Base-by-base conservation (phyloP, 1,140 invertebrate genomes). In the Augochlora pura region DNA sequence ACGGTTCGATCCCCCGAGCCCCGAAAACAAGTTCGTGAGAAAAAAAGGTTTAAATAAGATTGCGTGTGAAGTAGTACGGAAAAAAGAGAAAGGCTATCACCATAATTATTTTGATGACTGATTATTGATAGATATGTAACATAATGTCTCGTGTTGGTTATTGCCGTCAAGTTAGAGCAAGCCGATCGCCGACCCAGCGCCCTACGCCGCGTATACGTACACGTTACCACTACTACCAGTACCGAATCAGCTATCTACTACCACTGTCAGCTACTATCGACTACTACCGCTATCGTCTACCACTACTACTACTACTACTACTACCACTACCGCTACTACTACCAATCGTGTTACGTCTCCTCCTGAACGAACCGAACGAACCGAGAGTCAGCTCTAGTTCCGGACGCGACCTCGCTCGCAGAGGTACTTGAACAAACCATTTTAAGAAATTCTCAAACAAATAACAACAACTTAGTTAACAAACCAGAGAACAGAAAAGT, bases 141-240 rank as follows among this genome's bases (percentile, higher is more conserved):
- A 76, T 70, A 90, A 52, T 52, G 49, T 89, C 88, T 90, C 88
- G 89, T 92, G 87, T 91, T 91, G 88, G 90, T 92, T 91, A 90
- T 84, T 91, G 88, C 88, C 89, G 88, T 90, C 90, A 92, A 92
- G 91, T 92, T 92, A 92, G 91, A 91, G 91, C 91, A 92, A 92
- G 90, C 90, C 88, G 90, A 88, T 90, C 88, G 88, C 90, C 91
- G 89, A 91, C 85, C 90, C 90, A 91, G 91, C 91, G 89, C 87
- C 91, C 90, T 92, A 86, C 90, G 88, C 87, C 91, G 91, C 91
- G 91, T 92, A 91, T 92, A 91, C 88, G 89, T 91, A 91, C 90
- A 92, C 90, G 90, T 91, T 91, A 91, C 89, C 86, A 86, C 82
- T 86, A 82, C 83, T 76, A 86, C 88, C 86, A 89, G 85, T 91